Evolutionary conservation across 2,888 invertebrate species (phyloP).

Genomic region (Hybos culiciformis): DNA sequence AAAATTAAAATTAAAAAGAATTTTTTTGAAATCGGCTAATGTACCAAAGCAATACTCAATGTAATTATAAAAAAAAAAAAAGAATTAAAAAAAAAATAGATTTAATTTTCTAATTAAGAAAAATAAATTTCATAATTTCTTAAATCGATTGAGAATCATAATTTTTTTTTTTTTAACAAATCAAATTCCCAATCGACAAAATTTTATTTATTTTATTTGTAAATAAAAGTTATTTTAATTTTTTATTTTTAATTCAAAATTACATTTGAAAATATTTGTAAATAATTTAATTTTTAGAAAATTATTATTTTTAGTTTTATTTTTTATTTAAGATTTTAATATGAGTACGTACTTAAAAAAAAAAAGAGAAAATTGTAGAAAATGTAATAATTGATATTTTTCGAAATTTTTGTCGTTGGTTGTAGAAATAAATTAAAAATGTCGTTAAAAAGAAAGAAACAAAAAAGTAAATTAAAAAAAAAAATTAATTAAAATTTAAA

Average conservation of each 20-base stretch:
- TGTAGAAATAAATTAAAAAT: constrained; percentile 8
- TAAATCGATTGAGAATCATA: neutral
- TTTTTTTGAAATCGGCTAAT: constrained; percentile 29
- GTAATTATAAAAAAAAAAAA: constrained; percentile 8
- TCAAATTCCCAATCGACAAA: no score
- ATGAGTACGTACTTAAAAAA: neutral
- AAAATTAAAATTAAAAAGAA: neutral
- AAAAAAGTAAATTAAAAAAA: neutral
- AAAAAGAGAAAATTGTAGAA: neutral
- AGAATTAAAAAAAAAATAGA: constrained; percentile 6
- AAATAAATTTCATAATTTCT: constrained; percentile 2
- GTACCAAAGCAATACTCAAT: constrained; percentile 38
- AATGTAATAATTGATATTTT: constrained; percentile 13
- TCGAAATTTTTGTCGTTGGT: constrained; percentile 17
- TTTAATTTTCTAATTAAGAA: constrained; percentile 5
- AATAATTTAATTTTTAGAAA: constrained; percentile 10
- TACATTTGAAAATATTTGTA: constrained; percentile 5
- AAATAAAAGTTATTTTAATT: no score
- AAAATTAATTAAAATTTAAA: neutral
- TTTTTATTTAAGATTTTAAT: neutral
- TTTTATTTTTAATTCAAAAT: constrained; percentile 2
- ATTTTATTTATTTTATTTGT: no score
- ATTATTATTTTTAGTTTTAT: constrained; percentile 1
- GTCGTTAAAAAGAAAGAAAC: constrained; percentile 3
- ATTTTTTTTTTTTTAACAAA: neutral